These are phyloP conservation scores for Dermatemys mawii DNA, from an alignment of 2,113 vertebrate species.

Conservation along the genomic window DNA sequence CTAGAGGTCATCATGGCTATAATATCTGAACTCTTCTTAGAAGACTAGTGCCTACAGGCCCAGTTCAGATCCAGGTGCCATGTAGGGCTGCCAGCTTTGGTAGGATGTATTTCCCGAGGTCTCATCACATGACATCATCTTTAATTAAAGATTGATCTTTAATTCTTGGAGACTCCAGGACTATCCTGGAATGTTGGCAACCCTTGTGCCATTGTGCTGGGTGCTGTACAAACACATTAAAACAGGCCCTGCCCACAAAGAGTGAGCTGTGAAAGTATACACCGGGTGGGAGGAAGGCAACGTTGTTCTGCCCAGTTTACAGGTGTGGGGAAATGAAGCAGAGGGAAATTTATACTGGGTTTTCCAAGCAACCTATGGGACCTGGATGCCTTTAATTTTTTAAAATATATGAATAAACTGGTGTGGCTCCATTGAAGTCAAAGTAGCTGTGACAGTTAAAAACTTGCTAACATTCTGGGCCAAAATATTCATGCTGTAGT, in stretches of 20 bases:
- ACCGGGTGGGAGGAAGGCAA: background rate
- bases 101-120: no score
- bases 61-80: background rate
- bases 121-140: no score
- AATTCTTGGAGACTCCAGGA: no score
- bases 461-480: background rate
- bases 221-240: no score
- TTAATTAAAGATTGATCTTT: no score
- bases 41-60: background rate
- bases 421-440: background rate
- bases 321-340: background rate
- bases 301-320: background rate
- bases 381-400: background rate
- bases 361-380: background rate
- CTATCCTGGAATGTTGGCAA: no score
- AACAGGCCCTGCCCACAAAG: background rate
- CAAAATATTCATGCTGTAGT: background rate
- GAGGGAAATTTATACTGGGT: background rate
- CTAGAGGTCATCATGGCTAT: no score
- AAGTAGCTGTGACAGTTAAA: background rate
- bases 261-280: background rate
- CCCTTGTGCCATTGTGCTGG: background rate
- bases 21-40: no score
- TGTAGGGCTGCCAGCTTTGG: no score
- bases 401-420: background rate